Percentiles rank a stretch among this genome's conserved stretches.
These are phyloP conservation scores for Crepidodera aurea DNA, from an alignment of 2,888 invertebrate species.

Conservation along the genomic window DNA sequence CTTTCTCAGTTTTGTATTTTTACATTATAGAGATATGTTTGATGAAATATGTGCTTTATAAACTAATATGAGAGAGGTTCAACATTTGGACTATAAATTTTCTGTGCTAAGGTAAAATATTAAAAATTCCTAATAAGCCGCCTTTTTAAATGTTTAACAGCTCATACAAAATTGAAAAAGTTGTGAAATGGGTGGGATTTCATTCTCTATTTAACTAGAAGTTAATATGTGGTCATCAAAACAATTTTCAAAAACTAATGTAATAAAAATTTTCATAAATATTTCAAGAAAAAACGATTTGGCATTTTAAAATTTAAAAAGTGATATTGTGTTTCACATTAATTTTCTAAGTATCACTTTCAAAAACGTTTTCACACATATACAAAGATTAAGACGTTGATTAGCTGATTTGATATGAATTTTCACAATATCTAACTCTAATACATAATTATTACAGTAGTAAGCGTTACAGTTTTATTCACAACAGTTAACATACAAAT, in stretches of 20 bases:
- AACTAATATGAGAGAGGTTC: too few relatives aligned
- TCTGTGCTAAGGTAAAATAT: too few relatives aligned
- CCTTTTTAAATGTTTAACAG: too few relatives aligned
- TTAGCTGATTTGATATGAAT: conserved; percentile 22
- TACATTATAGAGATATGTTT: too few relatives aligned
- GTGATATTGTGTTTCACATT: not conserved
- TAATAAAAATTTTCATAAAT: not conserved
- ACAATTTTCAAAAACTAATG: not conserved
- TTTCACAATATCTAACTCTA: conserved; percentile 8
- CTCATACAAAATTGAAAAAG: not conserved
- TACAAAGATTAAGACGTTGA: not conserved
- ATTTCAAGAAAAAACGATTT: not conserved
- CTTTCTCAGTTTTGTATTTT: too few relatives aligned
- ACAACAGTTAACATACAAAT: conserved; percentile 29
- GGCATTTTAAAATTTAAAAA: not conserved
- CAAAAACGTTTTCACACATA: conserved; percentile 2
- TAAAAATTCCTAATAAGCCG: too few relatives aligned
- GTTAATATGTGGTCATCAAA: not conserved
- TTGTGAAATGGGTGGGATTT: not conserved
- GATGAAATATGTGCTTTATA: too few relatives aligned
- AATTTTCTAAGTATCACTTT: not conserved
- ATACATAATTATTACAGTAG: conserved; percentile 9
- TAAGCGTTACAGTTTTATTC: conserved; percentile 25
- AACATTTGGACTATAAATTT: too few relatives aligned
- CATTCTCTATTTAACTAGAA: not conserved